Conservation (phyloP, 2,113 vertebrate genomes). For the Panurus biarmicus region DNA sequence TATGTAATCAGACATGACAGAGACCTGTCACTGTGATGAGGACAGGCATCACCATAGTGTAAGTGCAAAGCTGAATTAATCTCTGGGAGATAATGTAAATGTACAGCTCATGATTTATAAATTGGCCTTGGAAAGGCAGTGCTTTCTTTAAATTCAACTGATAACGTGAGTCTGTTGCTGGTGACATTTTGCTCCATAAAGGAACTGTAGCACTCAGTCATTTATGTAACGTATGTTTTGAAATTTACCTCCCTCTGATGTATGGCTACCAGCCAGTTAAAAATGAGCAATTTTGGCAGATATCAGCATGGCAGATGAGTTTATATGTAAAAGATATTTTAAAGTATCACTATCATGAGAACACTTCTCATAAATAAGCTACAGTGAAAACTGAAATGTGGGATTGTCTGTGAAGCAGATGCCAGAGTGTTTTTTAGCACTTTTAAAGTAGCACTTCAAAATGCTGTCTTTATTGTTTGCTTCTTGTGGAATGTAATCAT, state of each 20-base stretch:
- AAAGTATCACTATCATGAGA: neutral
- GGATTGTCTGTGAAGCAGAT: constrained; percentile 31
- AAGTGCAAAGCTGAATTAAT: neutral
- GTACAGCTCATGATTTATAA: neutral
- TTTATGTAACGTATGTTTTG: neutral
- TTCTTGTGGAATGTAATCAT: neutral
- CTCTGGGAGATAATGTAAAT: neutral
- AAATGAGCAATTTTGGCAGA: constrained; percentile 47
- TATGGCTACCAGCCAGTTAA: neutral
- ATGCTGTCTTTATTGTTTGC: constrained; percentile 37
- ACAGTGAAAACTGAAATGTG: constrained; percentile 20
- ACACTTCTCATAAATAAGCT: constrained; percentile 19
- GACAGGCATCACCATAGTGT: neutral
- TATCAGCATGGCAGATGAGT: neutral
- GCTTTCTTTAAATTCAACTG: neutral
- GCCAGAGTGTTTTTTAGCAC: neutral
- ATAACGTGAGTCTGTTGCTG: neutral
- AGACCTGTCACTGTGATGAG: neutral
- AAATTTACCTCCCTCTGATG: neutral
- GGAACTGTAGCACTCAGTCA: neutral
- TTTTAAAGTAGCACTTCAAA: neutral
- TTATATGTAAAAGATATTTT: constrained; percentile 13
- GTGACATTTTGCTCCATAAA: neutral
- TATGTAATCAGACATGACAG: neutral
- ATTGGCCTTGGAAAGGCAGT: neutral